phyloP scores from a whole-genome alignment of 2,888 invertebrate genomes.

The Dromius quadrimaculatus region DNA sequence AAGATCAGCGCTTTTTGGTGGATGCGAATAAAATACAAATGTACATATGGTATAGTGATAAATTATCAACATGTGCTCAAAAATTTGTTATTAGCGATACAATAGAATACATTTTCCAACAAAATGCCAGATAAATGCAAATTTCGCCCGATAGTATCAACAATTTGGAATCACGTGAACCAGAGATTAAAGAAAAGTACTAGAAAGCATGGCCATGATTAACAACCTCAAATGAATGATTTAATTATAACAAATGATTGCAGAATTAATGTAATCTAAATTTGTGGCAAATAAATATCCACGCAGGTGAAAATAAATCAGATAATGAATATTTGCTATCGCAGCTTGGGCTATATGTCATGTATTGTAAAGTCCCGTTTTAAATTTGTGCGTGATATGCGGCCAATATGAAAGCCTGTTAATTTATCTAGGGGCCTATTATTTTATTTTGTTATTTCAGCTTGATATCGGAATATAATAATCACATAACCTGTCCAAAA shows the following conservation, averaged over 20 bases:
- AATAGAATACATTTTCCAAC: background rate
- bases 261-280: background rate
- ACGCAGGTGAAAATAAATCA: constrained; percentile 19
- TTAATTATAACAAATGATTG: constrained; percentile 11
- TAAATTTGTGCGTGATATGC: constrained; percentile 26
- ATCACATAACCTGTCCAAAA: constrained; percentile 30
- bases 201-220: constrained; percentile 20
- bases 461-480: constrained; percentile 28
- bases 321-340: constrained; percentile 4
- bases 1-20: too few relatives aligned
- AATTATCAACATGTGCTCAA: too few relatives aligned
- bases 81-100: too few relatives aligned
- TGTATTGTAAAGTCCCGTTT: constrained; percentile 5
- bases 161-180: constrained; percentile 1
- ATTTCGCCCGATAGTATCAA: constrained; percentile 35
- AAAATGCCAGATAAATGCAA: constrained; percentile 33
- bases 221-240: constrained; percentile 17
- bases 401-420: constrained; percentile 18
- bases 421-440: constrained; percentile 39
- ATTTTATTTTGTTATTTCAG: constrained; percentile 36
- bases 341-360: constrained; percentile 1
- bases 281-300: background rate
- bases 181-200: constrained; percentile 23
- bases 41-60: too few relatives aligned
- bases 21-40: too few relatives aligned